Base-by-base conservation (phyloP, 2,888 invertebrate genomes). In the Hydriomena furcata region DNA sequence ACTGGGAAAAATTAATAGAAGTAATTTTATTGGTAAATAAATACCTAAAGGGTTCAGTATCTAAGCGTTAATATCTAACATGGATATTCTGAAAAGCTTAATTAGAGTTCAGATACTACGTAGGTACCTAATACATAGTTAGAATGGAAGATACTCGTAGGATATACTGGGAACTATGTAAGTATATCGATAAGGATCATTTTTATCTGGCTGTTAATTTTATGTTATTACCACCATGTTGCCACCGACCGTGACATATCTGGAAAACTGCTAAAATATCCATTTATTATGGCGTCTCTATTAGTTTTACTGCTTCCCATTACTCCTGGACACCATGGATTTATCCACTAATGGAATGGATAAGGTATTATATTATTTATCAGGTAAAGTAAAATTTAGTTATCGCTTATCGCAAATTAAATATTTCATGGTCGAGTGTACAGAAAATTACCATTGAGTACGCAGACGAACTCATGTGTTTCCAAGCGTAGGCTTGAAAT, bases 251-350 rank as follows among this genome's bases (percentile, higher is more conserved):
- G 2, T 35, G 10, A 1, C 3, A 13, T 20, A 5, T 10, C 20
- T 11, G 7, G 13, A 8, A 24, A 45, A 37, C 10, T 7, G 24
- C 36, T 25, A 12, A 24, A 42, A 41, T 31, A 36, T 21, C 25
- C 36, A 35, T 32, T 24, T 42, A 52, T 60, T 20, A 51, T 37
- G 48, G 50, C 31, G 45, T 48, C 44, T 73, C 71, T 77, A 76
- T 76, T 74, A 55, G 63, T 66, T 71, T 77, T 68, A 71, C 70
- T 63, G 62, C 60, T 63, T 52, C 35, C 63, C 66, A 68, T 73
- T 68, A 65, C 34, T 10, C 30, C 5, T 10, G 20, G 63, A 67
- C 61, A 68, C 55, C n/a, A 62, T 61, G 57, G 60, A 69, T 71
- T 63, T 63, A 64, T 61, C 59, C 54, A 45, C 66, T 73, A 67